These are phyloP conservation scores for Pampusana beccarii DNA, from an alignment of 2,113 vertebrate species.

Conservation along the genomic window DNA sequence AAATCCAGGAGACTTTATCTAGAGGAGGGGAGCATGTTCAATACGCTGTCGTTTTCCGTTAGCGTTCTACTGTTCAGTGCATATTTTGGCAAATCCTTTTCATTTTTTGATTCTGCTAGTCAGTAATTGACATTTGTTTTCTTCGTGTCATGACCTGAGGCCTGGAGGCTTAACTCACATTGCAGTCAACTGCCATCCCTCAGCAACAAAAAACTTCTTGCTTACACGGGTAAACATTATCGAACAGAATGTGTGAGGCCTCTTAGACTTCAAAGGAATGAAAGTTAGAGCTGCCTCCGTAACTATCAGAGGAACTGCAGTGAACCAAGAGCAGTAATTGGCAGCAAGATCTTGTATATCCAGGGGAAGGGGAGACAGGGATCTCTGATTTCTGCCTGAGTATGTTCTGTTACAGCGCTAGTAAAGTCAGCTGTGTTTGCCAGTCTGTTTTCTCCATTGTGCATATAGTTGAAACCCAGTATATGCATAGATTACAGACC, in stretches of 20 bases:
- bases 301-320: neutral
- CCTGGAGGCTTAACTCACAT: neutral
- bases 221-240: neutral
- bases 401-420: neutral
- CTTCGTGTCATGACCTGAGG: neutral
- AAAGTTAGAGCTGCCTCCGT: neutral
- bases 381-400: neutral
- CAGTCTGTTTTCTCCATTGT: neutral
- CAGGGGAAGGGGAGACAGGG: neutral
- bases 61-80: neutral
- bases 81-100: neutral
- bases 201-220: neutral
- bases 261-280: neutral
- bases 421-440: neutral
- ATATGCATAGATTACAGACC: accelerated
- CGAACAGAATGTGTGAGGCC: neutral
- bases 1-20: neutral
- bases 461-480: neutral
- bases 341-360: neutral
- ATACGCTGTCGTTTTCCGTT: neutral
- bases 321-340: neutral
- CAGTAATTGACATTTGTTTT: constrained; percentile 39
- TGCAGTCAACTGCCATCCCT: neutral
- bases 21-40: neutral
- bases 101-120: neutral